Evolutionary conservation across 2,888 invertebrate species (phyloP).

Genomic region (Oxytorus armatus): DNA sequence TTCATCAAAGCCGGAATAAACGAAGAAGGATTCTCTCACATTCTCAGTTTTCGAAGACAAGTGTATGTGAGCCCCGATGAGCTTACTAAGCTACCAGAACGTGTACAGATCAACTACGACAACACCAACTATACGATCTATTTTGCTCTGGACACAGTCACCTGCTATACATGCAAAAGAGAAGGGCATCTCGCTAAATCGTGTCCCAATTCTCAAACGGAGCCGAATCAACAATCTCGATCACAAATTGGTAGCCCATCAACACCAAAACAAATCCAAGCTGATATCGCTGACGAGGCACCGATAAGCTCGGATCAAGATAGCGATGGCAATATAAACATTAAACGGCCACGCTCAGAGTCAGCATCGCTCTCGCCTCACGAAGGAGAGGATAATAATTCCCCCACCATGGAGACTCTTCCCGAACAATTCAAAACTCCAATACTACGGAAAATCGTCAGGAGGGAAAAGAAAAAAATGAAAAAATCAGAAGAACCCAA

Average conservation of each 20-base stretch:
- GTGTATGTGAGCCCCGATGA: background rate
- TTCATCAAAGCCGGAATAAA: too few species aligned
- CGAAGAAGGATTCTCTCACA: too few species aligned
- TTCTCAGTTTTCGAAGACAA: too few species aligned
- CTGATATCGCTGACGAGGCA: too few species aligned
- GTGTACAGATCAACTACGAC: too few species aligned
- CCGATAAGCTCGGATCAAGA: too few species aligned
- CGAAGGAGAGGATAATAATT: background rate
- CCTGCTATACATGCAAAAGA: conserved; percentile 51
- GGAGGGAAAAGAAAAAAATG: background rate
- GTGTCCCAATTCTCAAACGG: conserved; percentile 28
- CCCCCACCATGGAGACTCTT: background rate
- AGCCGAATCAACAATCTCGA: background rate
- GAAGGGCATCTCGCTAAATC: conserved; percentile 51
- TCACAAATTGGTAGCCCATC: background rate
- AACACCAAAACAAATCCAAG: conserved; percentile 6
- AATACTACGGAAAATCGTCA: background rate
- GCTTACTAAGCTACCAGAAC: background rate
- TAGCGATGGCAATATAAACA: background rate
- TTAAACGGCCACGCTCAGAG: background rate
- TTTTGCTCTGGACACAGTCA: background rate
- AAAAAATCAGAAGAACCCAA: conserved; percentile 1
- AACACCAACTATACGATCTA: too few species aligned
- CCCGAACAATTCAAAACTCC: background rate
- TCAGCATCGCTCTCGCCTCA: background rate